Base-by-base conservation (phyloP, 2,888 invertebrate genomes). In the Cremastobaeus sp. region DNA sequence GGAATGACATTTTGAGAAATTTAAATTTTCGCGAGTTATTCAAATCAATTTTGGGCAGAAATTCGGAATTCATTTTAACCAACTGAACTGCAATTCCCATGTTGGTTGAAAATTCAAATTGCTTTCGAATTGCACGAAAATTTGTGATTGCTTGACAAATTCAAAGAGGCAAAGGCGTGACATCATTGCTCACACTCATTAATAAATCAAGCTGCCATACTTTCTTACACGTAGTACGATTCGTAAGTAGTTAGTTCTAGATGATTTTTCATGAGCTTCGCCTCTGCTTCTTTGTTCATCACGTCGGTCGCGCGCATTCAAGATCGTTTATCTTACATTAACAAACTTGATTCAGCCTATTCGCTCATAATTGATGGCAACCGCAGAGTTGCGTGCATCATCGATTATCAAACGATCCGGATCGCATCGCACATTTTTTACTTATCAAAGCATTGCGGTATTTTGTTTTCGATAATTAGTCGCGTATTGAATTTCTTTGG, bases 301-400 rank as follows among this genome's bases (percentile, higher is more conserved):
- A 30, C 32, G 30, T 52, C 52, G 64, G 65, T 39, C 48, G 37
- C 34, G 48, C 43, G 48, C 65, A 54, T 66, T 72, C 54, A 60
- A 52, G 60, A 66, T 34, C 72, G 60, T 48, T 66, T 66, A 60
- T 59, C 66, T 59, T 66, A 48, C 60, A 72, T 72, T 72, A 72
- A 62, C 66, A 66, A 72, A 66, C 66, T 60, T 48, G 54, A 66
- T 72, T 60, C 66, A 72, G 72, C 72, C 62, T 55, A 41, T 72
- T 60, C 60, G 54, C 17, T 34, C 34, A 60, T 66, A 47, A 72
- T 72, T 66, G 72, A 66, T 66, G 66, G 54, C 55, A 55, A 68
- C 66, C 62, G 60, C 62, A 55, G 30, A 41, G 60, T 55, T 66
- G 60, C 60, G 62, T 68, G 66, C 43, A 68, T 48, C 68, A 68